These are phyloP conservation scores for Lepus europaeus DNA, from an alignment of 2,113 vertebrate genomes.

Conservation along the genomic window DNA sequence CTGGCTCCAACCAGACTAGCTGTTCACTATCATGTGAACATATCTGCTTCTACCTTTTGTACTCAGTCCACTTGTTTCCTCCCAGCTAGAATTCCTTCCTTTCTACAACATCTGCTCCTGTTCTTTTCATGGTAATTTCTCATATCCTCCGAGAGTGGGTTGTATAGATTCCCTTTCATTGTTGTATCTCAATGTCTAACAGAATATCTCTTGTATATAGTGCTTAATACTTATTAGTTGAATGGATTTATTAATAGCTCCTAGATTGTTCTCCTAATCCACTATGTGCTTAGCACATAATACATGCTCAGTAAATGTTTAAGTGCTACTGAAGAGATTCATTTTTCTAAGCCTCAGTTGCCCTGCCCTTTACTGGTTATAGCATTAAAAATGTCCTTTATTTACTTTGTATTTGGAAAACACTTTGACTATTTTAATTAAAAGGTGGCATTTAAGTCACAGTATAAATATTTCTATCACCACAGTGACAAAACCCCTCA, in stretches of 20 bases:
- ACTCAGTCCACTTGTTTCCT: not conserved
- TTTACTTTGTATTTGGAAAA: slow-evolving; percentile 36
- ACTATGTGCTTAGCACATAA: not conserved
- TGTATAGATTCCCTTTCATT: slow-evolving; percentile 2
- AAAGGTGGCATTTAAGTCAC: slow-evolving; percentile 15
- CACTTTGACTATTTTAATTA: slow-evolving; percentile 51
- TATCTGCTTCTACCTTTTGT: not conserved
- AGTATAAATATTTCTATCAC: slow-evolving; percentile 29
- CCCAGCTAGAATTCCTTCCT: slow-evolving; percentile 21
- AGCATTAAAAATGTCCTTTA: not conserved
- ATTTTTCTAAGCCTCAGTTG: slow-evolving; percentile 8
- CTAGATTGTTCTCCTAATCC: not conserved
- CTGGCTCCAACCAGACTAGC: not conserved
- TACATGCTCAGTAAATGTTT: slow-evolving; percentile 9
- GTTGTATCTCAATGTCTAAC: not conserved
- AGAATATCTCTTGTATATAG: not conserved
- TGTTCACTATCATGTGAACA: not conserved
- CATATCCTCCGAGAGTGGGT: not conserved
- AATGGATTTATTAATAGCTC: slow-evolving; percentile 8
- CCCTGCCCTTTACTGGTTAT: not conserved
- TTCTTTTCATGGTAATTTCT: not conserved
- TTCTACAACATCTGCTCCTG: not conserved
- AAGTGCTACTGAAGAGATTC: not conserved
- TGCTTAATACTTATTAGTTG: slow-evolving; percentile 2
- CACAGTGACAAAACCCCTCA: not conserved